A percentile compares a stretch with the other conserved stretches of the same genome.
Conservation (phyloP, 2,113 vertebrate genomes). For the Ictidomys tridecemlineatus region DNA sequence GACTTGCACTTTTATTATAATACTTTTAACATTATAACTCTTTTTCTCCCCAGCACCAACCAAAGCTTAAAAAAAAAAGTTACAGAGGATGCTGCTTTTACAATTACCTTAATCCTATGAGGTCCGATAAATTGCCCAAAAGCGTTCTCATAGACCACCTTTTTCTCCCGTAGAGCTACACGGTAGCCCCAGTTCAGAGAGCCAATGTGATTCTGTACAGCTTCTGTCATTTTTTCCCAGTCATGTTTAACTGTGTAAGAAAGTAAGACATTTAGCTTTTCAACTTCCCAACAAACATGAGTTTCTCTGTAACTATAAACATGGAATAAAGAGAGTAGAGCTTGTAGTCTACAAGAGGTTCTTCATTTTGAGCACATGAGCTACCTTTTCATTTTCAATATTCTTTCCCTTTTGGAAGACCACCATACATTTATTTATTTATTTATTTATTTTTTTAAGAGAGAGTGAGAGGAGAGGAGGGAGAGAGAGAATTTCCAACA, state of each 20-base stretch:
- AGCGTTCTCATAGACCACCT: slow-evolving; percentile 89
- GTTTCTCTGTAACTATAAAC: background rate
- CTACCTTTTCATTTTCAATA: background rate
- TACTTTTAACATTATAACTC: background rate
- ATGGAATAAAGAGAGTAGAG: background rate
- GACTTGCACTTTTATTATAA: background rate
- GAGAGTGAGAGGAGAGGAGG: no score
- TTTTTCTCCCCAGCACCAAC: background rate
- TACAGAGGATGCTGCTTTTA: background rate
- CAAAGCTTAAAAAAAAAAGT: background rate
- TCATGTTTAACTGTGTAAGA: slow-evolving; percentile 86
- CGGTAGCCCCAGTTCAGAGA: slow-evolving; percentile 90
- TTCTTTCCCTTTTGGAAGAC: background rate
- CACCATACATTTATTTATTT: background rate
- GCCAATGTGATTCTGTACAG: slow-evolving; percentile 89
- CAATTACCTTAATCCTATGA: slow-evolving; percentile 90
- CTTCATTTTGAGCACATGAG: background rate
- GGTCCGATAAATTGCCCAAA: slow-evolving; percentile 89
- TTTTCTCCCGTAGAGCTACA: slow-evolving; percentile 88
- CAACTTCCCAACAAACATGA: background rate
- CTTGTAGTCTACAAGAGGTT: background rate
- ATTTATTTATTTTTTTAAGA: no score
- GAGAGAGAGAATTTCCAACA: no score
- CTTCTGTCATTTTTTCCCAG: slow-evolving; percentile 91
- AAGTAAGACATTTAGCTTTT: slow-evolving; percentile 58